phyloP scores from a whole-genome alignment of 2,888 invertebrate genomes.

The Lasioglossum villosulum region DNA sequence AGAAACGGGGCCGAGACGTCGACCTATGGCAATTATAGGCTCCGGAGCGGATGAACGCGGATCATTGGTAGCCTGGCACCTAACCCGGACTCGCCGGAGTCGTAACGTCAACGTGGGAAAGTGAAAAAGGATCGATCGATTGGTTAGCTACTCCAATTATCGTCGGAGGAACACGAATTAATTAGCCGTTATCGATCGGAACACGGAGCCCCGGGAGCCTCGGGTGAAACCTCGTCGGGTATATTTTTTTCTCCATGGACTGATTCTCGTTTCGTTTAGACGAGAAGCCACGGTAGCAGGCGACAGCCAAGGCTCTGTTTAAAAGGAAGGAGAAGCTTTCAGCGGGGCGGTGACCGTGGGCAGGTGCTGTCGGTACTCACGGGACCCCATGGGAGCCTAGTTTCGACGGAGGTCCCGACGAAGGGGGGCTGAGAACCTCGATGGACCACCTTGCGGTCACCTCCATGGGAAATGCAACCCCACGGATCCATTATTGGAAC shows the following conservation, averaged over 20 bases:
- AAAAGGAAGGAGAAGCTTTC: conserved; percentile 56
- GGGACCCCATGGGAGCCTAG: conserved; percentile 78
- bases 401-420: conserved; percentile 64
- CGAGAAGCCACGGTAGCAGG: conserved; percentile 22
- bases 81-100: conserved; percentile 33
- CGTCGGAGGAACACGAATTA: conserved; percentile 78
- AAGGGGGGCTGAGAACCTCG: conserved; percentile 76
- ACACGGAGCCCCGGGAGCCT: conserved; percentile 19
- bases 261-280: conserved; percentile 8
- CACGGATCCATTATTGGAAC: conserved; percentile 64
- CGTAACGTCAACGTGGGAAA: conserved; percentile 71
- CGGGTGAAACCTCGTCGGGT: conserved; percentile 43
- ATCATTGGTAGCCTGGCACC: conserved; percentile 29
- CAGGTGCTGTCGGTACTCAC: conserved; percentile 67
- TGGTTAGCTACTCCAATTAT: conserved; percentile 74
- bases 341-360: conserved; percentile 65
- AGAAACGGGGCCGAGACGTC: conserved; percentile 61
- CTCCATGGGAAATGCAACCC: conserved; percentile 82
- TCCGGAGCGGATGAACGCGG: conserved; percentile 41
- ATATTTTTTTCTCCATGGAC: conserved; percentile 4
- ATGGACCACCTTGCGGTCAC: conserved; percentile 82
- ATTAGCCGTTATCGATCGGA: conserved; percentile 76
- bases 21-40: conserved; percentile 55
- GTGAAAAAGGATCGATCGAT: conserved; percentile 73
- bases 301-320: conserved; percentile 22